A percentile compares a stretch with the other conserved stretches of the same genome.
Evolutionary conservation across 1,140 invertebrate species (phyloP).

Genomic region (Tachypleus tridentatus): DNA sequence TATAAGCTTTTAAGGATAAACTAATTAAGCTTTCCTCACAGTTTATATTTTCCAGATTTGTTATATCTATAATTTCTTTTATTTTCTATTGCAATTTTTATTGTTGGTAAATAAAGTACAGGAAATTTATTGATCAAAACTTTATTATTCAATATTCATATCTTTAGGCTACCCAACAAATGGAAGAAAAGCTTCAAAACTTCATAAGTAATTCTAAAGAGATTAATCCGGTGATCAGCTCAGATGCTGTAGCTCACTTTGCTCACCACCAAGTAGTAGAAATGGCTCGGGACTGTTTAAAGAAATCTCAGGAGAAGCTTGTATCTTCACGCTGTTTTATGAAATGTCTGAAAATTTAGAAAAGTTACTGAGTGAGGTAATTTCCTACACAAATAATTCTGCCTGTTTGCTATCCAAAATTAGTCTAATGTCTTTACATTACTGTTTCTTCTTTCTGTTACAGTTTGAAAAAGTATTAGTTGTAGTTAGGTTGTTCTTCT

Average conservation of each 20-base stretch:
- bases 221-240: conserved; percentile 47
- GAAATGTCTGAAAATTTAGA: conserved; percentile 94
- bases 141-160: neutral
- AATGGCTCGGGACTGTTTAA: conserved; percentile 85
- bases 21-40: too few relatives aligned
- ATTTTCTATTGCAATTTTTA: too few relatives aligned
- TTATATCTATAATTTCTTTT: too few relatives aligned
- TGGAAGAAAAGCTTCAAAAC: conserved; percentile 76
- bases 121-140: too few relatives aligned
- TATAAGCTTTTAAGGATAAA: too few relatives aligned
- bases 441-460: too few relatives aligned
- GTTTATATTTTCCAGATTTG: too few relatives aligned
- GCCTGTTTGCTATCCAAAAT: too few relatives aligned
- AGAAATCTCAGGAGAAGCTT: conserved; percentile 84
- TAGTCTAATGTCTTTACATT: too few relatives aligned
- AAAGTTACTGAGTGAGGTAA: conserved; percentile 69
- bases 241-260: conserved; percentile 81
- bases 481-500: too few relatives aligned
- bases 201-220: conserved; percentile 57
- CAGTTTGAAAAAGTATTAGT: too few relatives aligned
- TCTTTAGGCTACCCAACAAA: conserved; percentile 72
- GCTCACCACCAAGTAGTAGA: conserved; percentile 90
- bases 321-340: conserved; percentile 88
- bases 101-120: too few relatives aligned
- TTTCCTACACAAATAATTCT: conserved; percentile 12